phyloP scores from a whole-genome alignment of 2,797 vertebrate genomes.

The Jordanella pulchra region DNA sequence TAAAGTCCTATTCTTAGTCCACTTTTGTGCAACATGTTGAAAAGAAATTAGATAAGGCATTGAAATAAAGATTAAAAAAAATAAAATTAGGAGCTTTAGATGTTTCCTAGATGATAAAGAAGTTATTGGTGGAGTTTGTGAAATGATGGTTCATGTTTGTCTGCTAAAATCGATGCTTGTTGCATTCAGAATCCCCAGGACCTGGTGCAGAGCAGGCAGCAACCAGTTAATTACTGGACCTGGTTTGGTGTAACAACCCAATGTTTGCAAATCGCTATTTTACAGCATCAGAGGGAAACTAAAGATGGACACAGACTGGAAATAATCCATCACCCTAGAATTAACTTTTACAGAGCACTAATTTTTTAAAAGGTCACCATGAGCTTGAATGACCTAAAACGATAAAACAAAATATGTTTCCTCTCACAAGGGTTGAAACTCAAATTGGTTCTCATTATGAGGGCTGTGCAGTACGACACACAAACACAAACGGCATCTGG shows the following conservation, averaged over 20 bases:
- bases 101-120: neutral
- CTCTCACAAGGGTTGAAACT: slow-evolving; percentile 31
- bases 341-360: slow-evolving; percentile 13
- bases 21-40: neutral
- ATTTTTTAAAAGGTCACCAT: slow-evolving; percentile 15
- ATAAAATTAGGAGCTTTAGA: neutral
- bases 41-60: neutral
- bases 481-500: slow-evolving; percentile 55
- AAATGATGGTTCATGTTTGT: too few species aligned
- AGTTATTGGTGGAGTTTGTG: neutral
- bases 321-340: neutral
- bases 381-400: slow-evolving; percentile 15
- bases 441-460: slow-evolving; percentile 41
- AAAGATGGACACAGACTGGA: slow-evolving; percentile 9
- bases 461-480: slow-evolving; percentile 36
- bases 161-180: too few species aligned
- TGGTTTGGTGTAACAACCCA: neutral
- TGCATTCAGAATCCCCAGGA: too few species aligned
- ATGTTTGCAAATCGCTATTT: neutral
- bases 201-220: too few species aligned
- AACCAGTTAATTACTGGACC: neutral
- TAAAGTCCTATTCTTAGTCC: too few species aligned
- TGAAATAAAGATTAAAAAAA: neutral
- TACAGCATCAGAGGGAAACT: neutral
- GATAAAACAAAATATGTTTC: slow-evolving; percentile 9